Evolutionary conservation across 2,888 invertebrate genomes (phyloP).

Genomic region (Callyntrura sp.): DNA sequence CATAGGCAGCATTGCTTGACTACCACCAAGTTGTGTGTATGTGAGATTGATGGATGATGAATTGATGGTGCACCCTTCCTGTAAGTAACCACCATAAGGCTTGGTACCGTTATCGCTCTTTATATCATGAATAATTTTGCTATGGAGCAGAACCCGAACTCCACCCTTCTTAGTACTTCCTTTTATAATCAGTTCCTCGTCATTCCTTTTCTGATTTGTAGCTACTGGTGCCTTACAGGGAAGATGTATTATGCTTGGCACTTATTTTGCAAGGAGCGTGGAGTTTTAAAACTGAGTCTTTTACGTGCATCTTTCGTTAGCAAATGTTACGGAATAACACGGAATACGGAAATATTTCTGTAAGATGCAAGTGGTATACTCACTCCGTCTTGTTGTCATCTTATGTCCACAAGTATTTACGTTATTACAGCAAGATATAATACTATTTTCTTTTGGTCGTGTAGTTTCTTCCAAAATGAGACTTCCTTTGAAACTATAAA

Average conservation of each 20-base stretch:
- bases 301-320: too few relatives aligned
- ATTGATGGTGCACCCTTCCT: constrained; percentile 33
- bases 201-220: constrained; percentile 26
- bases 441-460: constrained; percentile 34
- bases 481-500: constrained; percentile 27
- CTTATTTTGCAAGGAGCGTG: constrained; percentile 14
- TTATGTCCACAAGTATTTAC: background rate
- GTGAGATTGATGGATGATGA: background rate
- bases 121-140: constrained; percentile 52
- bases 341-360: constrained; percentile 18
- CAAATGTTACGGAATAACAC: too few relatives aligned
- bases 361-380: background rate
- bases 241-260: constrained; percentile 6
- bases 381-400: background rate
- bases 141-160: constrained; percentile 35
- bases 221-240: constrained; percentile 24
- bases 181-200: constrained; percentile 58
- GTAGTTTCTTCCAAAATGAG: constrained; percentile 24
- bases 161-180: constrained; percentile 65
- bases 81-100: constrained; percentile 40
- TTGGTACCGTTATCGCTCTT: constrained; percentile 37
- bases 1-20: too few relatives aligned
- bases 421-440: too few relatives aligned
- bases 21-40: background rate
- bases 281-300: too few relatives aligned